Conservation (phyloP, 2,113 vertebrate species). For the Zeus faber region DNA sequence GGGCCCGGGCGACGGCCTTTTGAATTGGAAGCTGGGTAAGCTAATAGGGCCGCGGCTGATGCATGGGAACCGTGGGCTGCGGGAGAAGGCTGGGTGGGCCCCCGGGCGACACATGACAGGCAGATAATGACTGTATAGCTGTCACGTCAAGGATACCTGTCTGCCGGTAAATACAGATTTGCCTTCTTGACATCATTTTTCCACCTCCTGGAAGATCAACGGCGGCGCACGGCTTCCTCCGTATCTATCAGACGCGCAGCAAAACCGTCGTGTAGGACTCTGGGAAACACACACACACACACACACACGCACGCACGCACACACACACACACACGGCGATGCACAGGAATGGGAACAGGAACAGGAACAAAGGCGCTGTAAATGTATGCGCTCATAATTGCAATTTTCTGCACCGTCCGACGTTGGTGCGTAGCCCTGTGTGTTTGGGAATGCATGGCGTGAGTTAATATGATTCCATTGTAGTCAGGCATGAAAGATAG, state of each 20-base stretch:
- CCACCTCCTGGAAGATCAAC: slow-evolving; percentile 72
- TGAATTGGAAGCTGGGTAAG: slow-evolving; percentile 82
- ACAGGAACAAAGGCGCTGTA: slow-evolving; percentile 53
- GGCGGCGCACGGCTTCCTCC: slow-evolving; percentile 62
- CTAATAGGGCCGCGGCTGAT: slow-evolving; percentile 79
- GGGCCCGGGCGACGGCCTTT: slow-evolving; percentile 75
- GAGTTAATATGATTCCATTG: slow-evolving; percentile 67
- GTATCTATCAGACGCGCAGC: slow-evolving; percentile 27
- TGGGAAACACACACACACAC: slow-evolving; percentile 20
- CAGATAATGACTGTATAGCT: slow-evolving; percentile 84
- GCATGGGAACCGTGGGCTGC: slow-evolving; percentile 75
- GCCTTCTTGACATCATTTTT: slow-evolving; percentile 80
- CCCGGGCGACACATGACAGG: slow-evolving; percentile 77
- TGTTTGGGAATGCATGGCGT: slow-evolving; percentile 61
- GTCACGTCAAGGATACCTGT: slow-evolving; percentile 83
- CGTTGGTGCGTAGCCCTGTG: slow-evolving; percentile 44
- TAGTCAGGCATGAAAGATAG: slow-evolving; percentile 67
- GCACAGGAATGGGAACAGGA: too few relatives aligned
- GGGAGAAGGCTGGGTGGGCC: slow-evolving; percentile 63
- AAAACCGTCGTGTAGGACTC: too few relatives aligned
- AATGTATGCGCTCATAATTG: slow-evolving; percentile 69
- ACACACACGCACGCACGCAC: slow-evolving; percentile 7
- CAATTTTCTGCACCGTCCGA: slow-evolving; percentile 65
- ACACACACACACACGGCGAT: too few relatives aligned
- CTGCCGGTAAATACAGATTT: slow-evolving; percentile 82